phyloP scores from a whole-genome alignment of 2,888 invertebrate species.

The Melinaea menophilus region DNA sequence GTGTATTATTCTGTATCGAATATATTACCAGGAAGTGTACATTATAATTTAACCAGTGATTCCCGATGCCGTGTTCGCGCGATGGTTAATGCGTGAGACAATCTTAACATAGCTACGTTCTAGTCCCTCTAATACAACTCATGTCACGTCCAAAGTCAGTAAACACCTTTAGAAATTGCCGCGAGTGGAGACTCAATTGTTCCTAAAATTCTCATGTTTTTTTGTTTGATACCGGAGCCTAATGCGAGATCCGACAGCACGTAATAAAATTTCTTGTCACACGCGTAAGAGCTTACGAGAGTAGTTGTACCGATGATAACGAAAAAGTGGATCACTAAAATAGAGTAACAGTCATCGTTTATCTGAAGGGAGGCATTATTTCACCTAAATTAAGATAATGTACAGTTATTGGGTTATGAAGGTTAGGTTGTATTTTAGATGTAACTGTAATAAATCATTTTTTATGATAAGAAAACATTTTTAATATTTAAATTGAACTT shows the following conservation, averaged over 20 bases:
- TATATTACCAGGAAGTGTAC: constrained; percentile 36
- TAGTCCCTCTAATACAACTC: constrained; percentile 31
- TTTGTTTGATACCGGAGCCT: constrained; percentile 15
- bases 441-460: constrained; percentile 18
- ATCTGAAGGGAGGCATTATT: constrained; percentile 30
- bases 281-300: constrained; percentile 44
- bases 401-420: constrained; percentile 31
- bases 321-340: constrained; percentile 46
- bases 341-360: constrained; percentile 32
- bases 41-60: constrained; percentile 32
- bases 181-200: constrained; percentile 27
- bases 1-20: constrained; percentile 32
- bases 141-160: constrained; percentile 34
- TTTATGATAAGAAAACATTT: not conserved
- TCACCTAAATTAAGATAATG: constrained; percentile 31
- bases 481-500: no score
- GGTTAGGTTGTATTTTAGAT: constrained; percentile 21
- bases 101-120: constrained; percentile 38
- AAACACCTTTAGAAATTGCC: constrained; percentile 34
- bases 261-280: constrained; percentile 33
- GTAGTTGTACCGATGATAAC: constrained; percentile 48
- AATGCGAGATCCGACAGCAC: constrained; percentile 27
- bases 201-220: constrained; percentile 26
- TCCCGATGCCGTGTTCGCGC: constrained; percentile 36
- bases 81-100: constrained; percentile 37